Evolutionary conservation across 2,113 vertebrate genomes (phyloP), one percentile per base, ranked within the genome.

Genomic region (Corythoichthys haematopterus): DNA sequence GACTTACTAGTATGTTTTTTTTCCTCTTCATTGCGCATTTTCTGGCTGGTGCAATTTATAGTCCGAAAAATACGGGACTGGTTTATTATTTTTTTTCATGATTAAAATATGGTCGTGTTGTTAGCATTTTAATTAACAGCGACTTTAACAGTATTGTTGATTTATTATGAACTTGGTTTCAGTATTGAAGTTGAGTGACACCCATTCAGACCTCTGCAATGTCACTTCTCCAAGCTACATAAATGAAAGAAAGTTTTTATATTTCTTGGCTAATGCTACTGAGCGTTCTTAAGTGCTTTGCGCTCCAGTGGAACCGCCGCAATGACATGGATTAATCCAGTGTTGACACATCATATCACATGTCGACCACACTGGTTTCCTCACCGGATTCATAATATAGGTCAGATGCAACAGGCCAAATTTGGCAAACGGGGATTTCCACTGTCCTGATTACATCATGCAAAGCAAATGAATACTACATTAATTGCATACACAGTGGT

Each of bases 321-420:
- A 56, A 37, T 51, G 52, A 68, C 65, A 74, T 59, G 10, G 45
- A 43, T 58, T 59, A 68, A 56, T 48, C 1, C 55, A 35, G 15
- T 16, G 8, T 68, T 55, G 36, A 60, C 36, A 59, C 56, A 43
- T 68, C 77, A 74, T 59, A n/a, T 51, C 36, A 38, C n/a, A 40
- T 55, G 36, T 65, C 68, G 48, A 38, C 50, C 14, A 12, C 15
- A 36, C 36, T 53, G 51, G 36, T 43, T 61, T 47, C 45, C 2
- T 62, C 51, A 62, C 28, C 11, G 46, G 35, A 33, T 40, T 66
- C 11, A n/a, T 16, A 68, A 6, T 14, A 45, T 70, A n/a, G 52
- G 20, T 68, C 48, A 8, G 56, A 70, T 10, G 20, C 15, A 46
- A 46, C 68, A 40, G 8, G 33, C 12, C 36, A 66, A 15, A 13